Percentiles rank a stretch among this genome's conserved stretches.
These are phyloP conservation scores for Wiebesia pumilae DNA, from an alignment of 1,140 invertebrate genomes.

Conservation along the genomic window DNA sequence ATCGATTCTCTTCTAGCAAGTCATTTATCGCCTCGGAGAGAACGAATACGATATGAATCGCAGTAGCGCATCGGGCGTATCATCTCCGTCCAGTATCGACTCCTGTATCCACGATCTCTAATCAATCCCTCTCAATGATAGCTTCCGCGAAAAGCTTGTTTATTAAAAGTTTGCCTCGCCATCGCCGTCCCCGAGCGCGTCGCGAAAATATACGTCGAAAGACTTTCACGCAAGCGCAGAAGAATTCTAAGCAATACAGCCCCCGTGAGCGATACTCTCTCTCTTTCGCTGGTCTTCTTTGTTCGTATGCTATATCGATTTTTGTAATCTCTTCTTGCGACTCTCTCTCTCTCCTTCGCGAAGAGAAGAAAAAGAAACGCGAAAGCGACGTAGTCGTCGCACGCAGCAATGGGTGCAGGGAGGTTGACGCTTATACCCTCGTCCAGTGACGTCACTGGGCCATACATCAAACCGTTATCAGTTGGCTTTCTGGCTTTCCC, in stretches of 20 bases:
- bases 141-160: not conserved
- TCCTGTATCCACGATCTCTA: slow-evolving; percentile 7
- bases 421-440: slow-evolving; percentile 23
- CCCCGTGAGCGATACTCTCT: slow-evolving; percentile 27
- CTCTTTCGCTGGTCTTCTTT: slow-evolving; percentile 58
- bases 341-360: not conserved
- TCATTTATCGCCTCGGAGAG: slow-evolving; percentile 11
- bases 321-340: slow-evolving; percentile 63
- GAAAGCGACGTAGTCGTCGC: not conserved
- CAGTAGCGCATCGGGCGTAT: not conserved
- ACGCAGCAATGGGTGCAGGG: not conserved
- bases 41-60: not conserved
- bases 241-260: not conserved
- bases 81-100: not conserved
- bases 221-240: slow-evolving; percentile 34
- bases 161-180: slow-evolving; percentile 3
- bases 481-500: slow-evolving; percentile 51
- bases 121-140: not conserved
- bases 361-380: slow-evolving; percentile 24
- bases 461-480: slow-evolving; percentile 57
- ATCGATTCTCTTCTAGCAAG: slow-evolving; percentile 1
- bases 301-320: slow-evolving; percentile 65
- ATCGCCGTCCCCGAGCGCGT: not conserved
- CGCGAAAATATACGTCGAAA: not conserved
- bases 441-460: slow-evolving; percentile 68